Base-by-base conservation (phyloP, 2,797 vertebrate species). In the Natrix natrix region DNA sequence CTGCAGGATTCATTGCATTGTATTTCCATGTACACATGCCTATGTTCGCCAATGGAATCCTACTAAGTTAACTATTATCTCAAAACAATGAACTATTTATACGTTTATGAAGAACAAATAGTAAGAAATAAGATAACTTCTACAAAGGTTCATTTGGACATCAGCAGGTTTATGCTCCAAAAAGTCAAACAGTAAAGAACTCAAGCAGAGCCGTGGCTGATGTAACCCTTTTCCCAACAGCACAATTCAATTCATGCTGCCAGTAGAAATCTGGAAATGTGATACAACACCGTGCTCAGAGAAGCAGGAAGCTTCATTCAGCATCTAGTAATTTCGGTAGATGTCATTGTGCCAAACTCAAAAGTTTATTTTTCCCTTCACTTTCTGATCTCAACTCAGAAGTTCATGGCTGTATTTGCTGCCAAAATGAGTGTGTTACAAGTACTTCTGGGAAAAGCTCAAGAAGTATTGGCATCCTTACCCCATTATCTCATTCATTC, bases 401-500 rank as follows among this genome's bases (percentile, higher is more conserved):
- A 93, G 78, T 52, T 66, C 93, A 94, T 92, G 0, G 0, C 92
- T 92, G 92, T 88, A 92, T 0, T 0, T 93, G 54, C 91, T 92
- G 94, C 94, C 92, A 61, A 95, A 93, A 87, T 74, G 5, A 0
- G 10, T 7, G 37, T 91, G 93, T 94, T 2, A 0, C 93, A 94
- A 94, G 90, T 56, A 89, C 91, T 93, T 92, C 92, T 92, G 92
- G 94, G 61, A 94, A 24, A 93, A 86, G 57, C 92, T 96, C 92
- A 90, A 90, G 88, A 93, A 93, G 55, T 94, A 94, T 89, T 95
- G 94, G 94, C 94, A 95, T 95, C 48, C 94, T 89, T 89, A 91
- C 94, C 94, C 87, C 89, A 93, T 88, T 89, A 94, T 78, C 78
- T 93, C 91, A 92, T 93, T 69, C 91, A 52, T 52, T 52, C 5